phyloP scores from a whole-genome alignment of 2,797 vertebrate species.

The Hoplostethus mediterraneus region DNA sequence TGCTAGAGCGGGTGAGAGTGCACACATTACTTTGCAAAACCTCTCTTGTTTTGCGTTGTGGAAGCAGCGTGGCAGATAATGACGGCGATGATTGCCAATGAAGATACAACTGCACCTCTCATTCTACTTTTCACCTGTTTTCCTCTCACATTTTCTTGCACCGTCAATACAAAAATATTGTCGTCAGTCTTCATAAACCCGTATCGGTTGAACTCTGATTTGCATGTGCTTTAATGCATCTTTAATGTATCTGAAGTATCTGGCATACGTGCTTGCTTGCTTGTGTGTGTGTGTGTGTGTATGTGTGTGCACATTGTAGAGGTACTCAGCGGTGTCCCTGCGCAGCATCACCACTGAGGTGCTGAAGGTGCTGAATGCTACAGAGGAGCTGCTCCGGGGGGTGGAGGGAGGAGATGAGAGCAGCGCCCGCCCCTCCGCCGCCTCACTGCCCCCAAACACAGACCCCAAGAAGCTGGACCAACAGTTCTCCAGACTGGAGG shows the following conservation, averaged over 20 bases:
- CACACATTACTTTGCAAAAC: not conserved
- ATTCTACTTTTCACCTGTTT: too few species aligned
- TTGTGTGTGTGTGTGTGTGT: conserved; percentile 73
- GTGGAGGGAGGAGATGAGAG: conserved; percentile 70
- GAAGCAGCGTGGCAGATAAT: not conserved
- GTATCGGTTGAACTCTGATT: too few species aligned
- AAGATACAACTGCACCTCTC: too few species aligned
- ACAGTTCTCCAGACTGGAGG: conserved; percentile 93
- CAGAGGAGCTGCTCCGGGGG: conserved; percentile 93
- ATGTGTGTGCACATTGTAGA: conserved; percentile 85
- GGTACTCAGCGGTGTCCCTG: conserved; percentile 94
- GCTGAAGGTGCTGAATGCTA: conserved; percentile 95
- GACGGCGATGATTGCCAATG: not conserved
- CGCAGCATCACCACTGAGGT: conserved; percentile 97
- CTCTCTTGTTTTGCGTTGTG: not conserved
- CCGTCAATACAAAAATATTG: too few species aligned
- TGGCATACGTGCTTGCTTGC: not conserved
- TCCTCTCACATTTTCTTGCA: too few species aligned
- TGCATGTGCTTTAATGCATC: not conserved
- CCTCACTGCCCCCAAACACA: conserved; percentile 78
- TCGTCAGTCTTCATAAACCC: too few species aligned
- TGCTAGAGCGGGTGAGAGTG: conserved; percentile 75
- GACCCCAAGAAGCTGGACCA: conserved; percentile 90
- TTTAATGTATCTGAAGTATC: not conserved
- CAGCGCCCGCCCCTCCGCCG: conserved; percentile 35